These are phyloP conservation scores for Chamaetylas fuelleborni DNA, from an alignment of 2,113 vertebrate species.

Conservation along the genomic window DNA sequence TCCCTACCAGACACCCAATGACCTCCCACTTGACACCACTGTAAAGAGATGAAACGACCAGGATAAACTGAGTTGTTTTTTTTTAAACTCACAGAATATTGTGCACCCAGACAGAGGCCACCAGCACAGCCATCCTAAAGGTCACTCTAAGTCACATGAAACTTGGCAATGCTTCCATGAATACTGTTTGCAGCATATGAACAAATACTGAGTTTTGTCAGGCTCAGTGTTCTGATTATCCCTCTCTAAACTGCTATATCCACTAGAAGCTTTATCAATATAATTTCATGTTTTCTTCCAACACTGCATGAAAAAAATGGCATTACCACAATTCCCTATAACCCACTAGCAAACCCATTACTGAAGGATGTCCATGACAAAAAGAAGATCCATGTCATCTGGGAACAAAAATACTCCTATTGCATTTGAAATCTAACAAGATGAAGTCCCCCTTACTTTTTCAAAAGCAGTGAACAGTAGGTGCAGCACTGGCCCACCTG, in stretches of 20 bases:
- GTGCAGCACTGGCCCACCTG: neutral
- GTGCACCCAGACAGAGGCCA: neutral
- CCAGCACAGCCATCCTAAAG: neutral
- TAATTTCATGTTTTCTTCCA: neutral
- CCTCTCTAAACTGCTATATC: neutral
- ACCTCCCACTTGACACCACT: neutral
- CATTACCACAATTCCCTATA: neutral
- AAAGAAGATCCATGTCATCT: neutral
- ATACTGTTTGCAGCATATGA: neutral
- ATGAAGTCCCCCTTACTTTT: neutral
- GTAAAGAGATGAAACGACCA: neutral
- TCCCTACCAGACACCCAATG: fast-evolving
- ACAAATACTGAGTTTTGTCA: neutral
- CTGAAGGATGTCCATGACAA: neutral
- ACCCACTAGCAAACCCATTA: neutral
- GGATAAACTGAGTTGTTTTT: neutral
- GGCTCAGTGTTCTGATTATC: neutral
- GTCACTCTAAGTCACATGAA: neutral
- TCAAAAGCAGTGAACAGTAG: neutral
- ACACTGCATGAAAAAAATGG: neutral
- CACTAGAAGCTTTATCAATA: neutral
- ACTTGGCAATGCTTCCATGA: neutral
- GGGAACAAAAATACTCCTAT: neutral
- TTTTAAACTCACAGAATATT: neutral
- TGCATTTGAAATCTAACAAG: neutral